Evolutionary conservation across 1,140 invertebrate species (phyloP), one percentile per base, ranked within the genome.

Genomic region (Papilio aristodemus): DNA sequence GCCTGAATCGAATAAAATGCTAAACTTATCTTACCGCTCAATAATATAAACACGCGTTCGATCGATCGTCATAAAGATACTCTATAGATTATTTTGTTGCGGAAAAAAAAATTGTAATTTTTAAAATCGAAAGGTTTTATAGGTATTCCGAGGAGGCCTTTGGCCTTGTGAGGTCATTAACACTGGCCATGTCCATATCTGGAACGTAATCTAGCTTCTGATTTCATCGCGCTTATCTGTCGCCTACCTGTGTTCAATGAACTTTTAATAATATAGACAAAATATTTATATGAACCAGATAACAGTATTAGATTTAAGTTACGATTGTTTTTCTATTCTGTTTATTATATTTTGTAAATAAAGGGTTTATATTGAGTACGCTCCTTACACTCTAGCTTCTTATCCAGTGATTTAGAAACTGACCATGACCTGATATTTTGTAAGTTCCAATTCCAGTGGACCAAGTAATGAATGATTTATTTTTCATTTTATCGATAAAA

Each of bases 91-190:
- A 90, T 84, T 85, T 86, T 86, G 80, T 84, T 84, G 82, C 72
- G 73, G 75, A 86, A 84, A 89, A 88, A 84, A 89, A 84, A 87
- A 77, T 77, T 74, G 80, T 70, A 85, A 85, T 87, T 77, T 69
- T 84, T 86, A 84, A 85, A 81, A 87, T 83, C 84, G 83, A 87
- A 89, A 89, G 86, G 85, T 89, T 90, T 84, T 90, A 89, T 89
- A 87, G 79, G 84, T 88, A 84, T 88, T 82, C 78, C 76, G 77
- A 77, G 77, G 77, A 80, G 79, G 83, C 73, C 76, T 85, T 84
- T 86, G 82, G 84, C 87, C 89, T 91, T 91, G 89, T 73, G 60
- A 71, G 74, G 87, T 90, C 89, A 88, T 87, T 90, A 89, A 87
- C 86, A 85, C 70, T 80, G 71, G 64, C 67, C 71, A 67, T 71